Conservation (phyloP, 2,113 vertebrate species). For the Callaeas wilsoni region DNA sequence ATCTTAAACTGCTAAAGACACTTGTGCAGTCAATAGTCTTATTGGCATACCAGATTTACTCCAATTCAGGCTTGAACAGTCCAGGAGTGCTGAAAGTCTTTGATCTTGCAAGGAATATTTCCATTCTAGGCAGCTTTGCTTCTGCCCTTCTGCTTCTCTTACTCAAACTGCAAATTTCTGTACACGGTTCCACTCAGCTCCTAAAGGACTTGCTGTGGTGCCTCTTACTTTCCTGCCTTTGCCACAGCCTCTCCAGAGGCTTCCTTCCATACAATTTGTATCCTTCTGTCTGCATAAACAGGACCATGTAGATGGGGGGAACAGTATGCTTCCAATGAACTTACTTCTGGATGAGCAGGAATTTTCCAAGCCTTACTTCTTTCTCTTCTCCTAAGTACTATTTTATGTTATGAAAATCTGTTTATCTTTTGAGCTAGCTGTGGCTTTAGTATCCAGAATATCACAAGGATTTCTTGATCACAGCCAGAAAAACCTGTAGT, state of each 20-base stretch:
- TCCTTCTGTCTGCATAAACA: not conserved
- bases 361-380: not conserved
- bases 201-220: not conserved
- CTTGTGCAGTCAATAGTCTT: not conserved
- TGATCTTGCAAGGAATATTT: not conserved
- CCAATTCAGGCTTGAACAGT: not conserved
- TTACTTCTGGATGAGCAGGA: not conserved
- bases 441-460: not conserved
- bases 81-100: not conserved
- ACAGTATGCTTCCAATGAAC: not conserved
- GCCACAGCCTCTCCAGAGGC: not conserved
- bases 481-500: not conserved
- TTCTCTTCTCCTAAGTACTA: not conserved
- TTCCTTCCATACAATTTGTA: not conserved
- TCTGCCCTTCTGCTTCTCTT: not conserved
- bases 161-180: not conserved
- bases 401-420: not conserved
- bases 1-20: not conserved
- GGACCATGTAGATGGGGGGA: not conserved
- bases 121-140: not conserved
- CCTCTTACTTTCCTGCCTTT: not conserved
- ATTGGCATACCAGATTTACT: not conserved
- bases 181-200: not conserved
- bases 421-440: not conserved
- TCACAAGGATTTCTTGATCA: not conserved